These are phyloP conservation scores for Lacanobia oleracea DNA, from an alignment of 2,888 invertebrate genomes.

Conservation along the genomic window DNA sequence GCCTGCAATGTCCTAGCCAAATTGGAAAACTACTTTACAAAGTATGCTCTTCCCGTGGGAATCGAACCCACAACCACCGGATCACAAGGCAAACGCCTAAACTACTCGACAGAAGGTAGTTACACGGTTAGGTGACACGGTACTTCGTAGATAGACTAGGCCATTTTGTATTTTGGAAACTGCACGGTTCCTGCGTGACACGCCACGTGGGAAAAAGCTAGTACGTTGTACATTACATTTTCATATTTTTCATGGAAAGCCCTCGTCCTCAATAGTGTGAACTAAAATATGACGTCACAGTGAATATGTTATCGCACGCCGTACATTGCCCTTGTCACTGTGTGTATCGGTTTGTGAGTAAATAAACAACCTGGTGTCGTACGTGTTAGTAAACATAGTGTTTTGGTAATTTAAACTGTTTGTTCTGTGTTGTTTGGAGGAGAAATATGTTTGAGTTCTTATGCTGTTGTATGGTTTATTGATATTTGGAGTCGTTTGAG, in stretches of 20 bases:
- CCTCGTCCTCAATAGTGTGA: constrained; percentile 26
- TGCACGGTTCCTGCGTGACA: too few relatives aligned
- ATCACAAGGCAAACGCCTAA: too few relatives aligned
- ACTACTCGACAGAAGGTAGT: too few relatives aligned
- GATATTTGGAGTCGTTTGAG: background rate
- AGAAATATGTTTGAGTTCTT: background rate
- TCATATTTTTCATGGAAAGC: constrained; percentile 3
- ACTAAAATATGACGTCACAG: constrained; percentile 44
- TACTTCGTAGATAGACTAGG: too few relatives aligned
- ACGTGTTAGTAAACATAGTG: constrained; percentile 27
- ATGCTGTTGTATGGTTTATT: background rate
- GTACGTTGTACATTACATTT: background rate
- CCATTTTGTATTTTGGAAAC: too few relatives aligned
- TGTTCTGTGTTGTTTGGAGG: background rate
- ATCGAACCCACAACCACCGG: too few relatives aligned
- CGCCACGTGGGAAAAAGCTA: background rate
- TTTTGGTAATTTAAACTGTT: constrained; percentile 33
- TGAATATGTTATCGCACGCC: constrained; percentile 54
- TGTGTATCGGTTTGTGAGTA: constrained; percentile 35
- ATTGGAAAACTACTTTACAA: too few relatives aligned
- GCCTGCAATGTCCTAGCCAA: too few relatives aligned
- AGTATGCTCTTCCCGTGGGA: too few relatives aligned
- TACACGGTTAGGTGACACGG: too few relatives aligned
- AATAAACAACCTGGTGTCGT: constrained; percentile 47
- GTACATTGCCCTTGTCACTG: constrained; percentile 44